Percentiles rank a stretch among this genome's conserved stretches.
Evolutionary conservation across 2,888 invertebrate genomes (phyloP).

Genomic region (Nymphalis c-album): DNA sequence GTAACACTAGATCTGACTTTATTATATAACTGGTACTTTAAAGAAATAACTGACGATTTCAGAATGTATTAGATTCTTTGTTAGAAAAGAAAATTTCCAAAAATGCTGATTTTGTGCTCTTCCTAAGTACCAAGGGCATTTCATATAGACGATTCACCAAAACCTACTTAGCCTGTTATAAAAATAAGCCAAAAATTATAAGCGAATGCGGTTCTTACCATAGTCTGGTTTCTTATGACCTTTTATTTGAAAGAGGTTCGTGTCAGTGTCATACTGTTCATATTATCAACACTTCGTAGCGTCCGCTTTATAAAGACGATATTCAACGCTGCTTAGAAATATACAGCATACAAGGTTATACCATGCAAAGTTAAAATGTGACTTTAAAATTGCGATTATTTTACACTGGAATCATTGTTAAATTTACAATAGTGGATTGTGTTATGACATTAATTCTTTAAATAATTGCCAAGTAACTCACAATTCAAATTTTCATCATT

Average conservation of each 20-base stretch:
- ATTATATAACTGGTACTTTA: constrained; percentile 9
- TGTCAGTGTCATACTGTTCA: constrained; percentile 33
- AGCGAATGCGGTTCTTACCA: constrained; percentile 6
- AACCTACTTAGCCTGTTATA: too few relatives aligned
- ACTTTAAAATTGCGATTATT: not conserved
- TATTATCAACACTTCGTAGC: constrained; percentile 34
- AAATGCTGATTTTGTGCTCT: too few relatives aligned
- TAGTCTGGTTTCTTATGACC: constrained; percentile 13
- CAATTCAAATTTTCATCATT: too few relatives aligned
- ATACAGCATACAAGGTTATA: constrained; percentile 23
- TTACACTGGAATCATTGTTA: not conserved
- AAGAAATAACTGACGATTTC: too few relatives aligned
- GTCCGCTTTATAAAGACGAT: constrained; percentile 27
- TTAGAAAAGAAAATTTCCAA: not conserved
- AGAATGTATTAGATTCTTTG: too few relatives aligned
- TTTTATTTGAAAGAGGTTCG: constrained; percentile 34
- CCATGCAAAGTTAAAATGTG: constrained; percentile 23
- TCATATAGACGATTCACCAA: too few relatives aligned
- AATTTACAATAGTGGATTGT: not conserved
- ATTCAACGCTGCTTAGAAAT: constrained; percentile 32
- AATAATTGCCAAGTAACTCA: too few relatives aligned
- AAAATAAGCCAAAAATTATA: not conserved
- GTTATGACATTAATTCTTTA: too few relatives aligned
- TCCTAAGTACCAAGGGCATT: too few relatives aligned
- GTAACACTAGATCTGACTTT: not conserved